These are phyloP conservation scores for Drosophila repleta DNA, from an alignment of 1,140 invertebrate species.

Conservation along the genomic window DNA sequence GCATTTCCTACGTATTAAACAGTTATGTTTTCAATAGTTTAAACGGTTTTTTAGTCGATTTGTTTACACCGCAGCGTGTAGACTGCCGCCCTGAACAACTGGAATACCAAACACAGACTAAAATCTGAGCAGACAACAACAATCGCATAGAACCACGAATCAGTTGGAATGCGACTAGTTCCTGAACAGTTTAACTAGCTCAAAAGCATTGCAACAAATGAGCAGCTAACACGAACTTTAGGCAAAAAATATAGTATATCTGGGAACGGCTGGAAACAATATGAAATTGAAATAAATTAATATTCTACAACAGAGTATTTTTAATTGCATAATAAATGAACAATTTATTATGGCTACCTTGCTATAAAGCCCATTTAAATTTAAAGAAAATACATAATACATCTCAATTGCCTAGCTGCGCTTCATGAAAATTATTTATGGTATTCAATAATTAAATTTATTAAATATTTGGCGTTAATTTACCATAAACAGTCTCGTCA, in stretches of 20 bases:
- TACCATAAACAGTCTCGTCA: too few relatives aligned
- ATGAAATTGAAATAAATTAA: too few relatives aligned
- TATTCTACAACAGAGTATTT: too few relatives aligned
- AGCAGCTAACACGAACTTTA: background rate
- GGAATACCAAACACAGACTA: slow-evolving; percentile 63
- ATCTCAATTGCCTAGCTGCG: too few relatives aligned
- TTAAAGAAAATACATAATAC: too few relatives aligned
- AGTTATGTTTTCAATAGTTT: slow-evolving; percentile 31
- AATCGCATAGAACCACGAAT: slow-evolving; percentile 49
- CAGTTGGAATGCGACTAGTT: slow-evolving; percentile 35
- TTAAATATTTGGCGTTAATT: too few relatives aligned
- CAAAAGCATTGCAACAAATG: background rate
- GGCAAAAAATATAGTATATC: background rate
- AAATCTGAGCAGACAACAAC: slow-evolving; percentile 57
- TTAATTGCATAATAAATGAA: too few relatives aligned
- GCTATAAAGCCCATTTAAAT: too few relatives aligned
- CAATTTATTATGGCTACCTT: too few relatives aligned
- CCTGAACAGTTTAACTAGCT: slow-evolving; percentile 11
- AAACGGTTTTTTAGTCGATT: slow-evolving; percentile 49
- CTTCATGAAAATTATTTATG: too few relatives aligned
- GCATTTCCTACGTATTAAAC: background rate
- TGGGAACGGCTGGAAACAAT: too few relatives aligned
- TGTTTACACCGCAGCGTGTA: slow-evolving; percentile 52
- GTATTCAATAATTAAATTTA: too few relatives aligned
- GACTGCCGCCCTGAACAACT: slow-evolving; percentile 37